phyloP scores from a whole-genome alignment of 2,888 invertebrate species.

The Calameuta filiformis region DNA sequence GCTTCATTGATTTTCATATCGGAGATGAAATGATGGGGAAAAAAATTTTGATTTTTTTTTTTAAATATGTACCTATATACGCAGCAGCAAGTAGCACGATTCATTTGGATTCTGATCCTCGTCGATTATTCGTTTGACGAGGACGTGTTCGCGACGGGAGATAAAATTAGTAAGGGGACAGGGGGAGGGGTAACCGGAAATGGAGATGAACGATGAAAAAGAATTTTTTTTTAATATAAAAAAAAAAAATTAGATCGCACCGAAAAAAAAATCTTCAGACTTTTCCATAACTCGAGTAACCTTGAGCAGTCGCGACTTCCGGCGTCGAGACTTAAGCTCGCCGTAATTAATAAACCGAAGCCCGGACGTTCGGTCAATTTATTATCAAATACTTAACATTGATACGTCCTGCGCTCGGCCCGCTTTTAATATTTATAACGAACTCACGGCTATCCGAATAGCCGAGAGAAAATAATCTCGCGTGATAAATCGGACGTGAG shows the following conservation, averaged over 20 bases:
- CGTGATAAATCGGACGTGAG: neutral
- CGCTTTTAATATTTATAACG: conserved; percentile 17
- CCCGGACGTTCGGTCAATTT: conserved; percentile 23
- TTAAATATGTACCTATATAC: neutral
- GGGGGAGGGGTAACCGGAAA: no score
- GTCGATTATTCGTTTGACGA: neutral
- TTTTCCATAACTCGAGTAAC: neutral
- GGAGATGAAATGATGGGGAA: neutral
- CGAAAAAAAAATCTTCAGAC: neutral
- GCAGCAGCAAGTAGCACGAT: neutral
- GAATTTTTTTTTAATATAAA: no score
- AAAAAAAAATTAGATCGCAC: neutral
- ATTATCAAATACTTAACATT: conserved; percentile 18
- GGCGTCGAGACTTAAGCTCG: conserved; percentile 12
- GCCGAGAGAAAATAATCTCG: neutral
- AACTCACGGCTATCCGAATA: conserved; percentile 3
- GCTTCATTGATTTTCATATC: neutral
- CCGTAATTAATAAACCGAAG: conserved; percentile 16
- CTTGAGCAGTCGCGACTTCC: conserved; percentile 15
- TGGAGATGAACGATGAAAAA: neutral
- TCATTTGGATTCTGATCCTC: neutral
- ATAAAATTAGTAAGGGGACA: neutral
- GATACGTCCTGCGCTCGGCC: conserved; percentile 18
- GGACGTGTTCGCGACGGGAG: neutral
- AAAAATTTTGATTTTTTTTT: neutral